phyloP scores from a whole-genome alignment of 2,797 vertebrate genomes.

The Pangasius krempfi region DNA sequence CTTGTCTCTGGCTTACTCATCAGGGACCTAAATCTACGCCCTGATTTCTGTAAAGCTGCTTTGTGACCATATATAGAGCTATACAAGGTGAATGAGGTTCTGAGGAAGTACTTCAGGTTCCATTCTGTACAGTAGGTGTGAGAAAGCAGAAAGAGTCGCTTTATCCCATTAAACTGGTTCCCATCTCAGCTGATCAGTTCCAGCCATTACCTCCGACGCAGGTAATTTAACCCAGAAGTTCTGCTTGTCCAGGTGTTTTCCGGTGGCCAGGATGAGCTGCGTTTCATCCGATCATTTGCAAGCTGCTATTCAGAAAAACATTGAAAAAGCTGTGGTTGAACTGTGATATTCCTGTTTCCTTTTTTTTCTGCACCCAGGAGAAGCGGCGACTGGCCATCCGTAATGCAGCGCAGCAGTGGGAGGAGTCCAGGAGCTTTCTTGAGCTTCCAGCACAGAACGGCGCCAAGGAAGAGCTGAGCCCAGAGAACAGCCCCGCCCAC shows the following conservation, averaged over 20 bases:
- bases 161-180: neutral
- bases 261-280: neutral
- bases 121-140: neutral
- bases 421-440: slow-evolving; percentile 74
- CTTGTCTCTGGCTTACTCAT: neutral
- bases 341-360: neutral
- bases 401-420: slow-evolving; percentile 92
- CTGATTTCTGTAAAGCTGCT: neutral
- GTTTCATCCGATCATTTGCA: neutral
- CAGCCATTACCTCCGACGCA: neutral
- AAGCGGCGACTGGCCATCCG: slow-evolving; percentile 90
- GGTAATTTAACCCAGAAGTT: neutral
- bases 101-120: neutral
- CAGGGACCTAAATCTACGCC: too few relatives aligned
- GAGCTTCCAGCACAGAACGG: slow-evolving; percentile 79
- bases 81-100: neutral
- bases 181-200: neutral
- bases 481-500: slow-evolving; percentile 80
- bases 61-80: neutral
- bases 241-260: neutral
- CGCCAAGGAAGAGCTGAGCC: slow-evolving; percentile 79
- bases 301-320: neutral
- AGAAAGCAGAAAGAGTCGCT: neutral
- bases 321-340: neutral
- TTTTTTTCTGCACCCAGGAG: slow-evolving; percentile 75